phyloP scores from a whole-genome alignment of 2,113 vertebrate species.

The Varanus komodoensis region DNA sequence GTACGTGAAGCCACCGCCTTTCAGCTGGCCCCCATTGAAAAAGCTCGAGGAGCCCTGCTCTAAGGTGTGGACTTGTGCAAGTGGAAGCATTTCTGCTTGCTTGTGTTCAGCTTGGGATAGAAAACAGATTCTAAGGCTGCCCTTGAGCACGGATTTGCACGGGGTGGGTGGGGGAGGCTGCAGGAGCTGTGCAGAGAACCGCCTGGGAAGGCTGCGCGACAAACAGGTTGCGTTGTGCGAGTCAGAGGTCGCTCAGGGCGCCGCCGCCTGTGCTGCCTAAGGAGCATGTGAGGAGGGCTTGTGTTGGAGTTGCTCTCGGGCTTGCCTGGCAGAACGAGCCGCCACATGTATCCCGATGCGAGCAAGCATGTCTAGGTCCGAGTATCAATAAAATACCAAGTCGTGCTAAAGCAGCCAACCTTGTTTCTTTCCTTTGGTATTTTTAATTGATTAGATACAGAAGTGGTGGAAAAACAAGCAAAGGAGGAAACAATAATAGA shows the following conservation, averaged over 20 bases:
- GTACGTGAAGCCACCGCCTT: too few species aligned
- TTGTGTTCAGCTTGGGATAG: background rate
- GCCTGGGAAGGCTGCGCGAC: background rate
- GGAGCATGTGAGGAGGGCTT: background rate
- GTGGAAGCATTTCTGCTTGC: accelerated
- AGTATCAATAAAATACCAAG: background rate
- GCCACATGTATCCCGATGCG: background rate
- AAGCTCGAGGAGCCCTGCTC: too few species aligned
- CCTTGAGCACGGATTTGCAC: background rate
- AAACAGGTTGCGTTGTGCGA: too few species aligned
- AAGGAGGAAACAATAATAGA: constrained; percentile 96
- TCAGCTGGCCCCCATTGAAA: too few species aligned
- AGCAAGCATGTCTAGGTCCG: too few species aligned
- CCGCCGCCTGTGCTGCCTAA: background rate
- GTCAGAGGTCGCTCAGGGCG: too few species aligned
- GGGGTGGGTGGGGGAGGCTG: background rate
- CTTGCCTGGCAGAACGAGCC: background rate
- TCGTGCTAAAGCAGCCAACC: background rate
- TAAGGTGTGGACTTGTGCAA: background rate
- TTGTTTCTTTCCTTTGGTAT: accelerated
- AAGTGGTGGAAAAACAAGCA: constrained; percentile 91
- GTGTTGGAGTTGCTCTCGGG: background rate
- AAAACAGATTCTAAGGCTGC: background rate
- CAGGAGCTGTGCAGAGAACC: background rate
- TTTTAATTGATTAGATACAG: constrained; percentile 80